These are phyloP conservation scores for Piscicola geometra DNA, from an alignment of 2,888 invertebrate species.

Conservation along the genomic window DNA sequence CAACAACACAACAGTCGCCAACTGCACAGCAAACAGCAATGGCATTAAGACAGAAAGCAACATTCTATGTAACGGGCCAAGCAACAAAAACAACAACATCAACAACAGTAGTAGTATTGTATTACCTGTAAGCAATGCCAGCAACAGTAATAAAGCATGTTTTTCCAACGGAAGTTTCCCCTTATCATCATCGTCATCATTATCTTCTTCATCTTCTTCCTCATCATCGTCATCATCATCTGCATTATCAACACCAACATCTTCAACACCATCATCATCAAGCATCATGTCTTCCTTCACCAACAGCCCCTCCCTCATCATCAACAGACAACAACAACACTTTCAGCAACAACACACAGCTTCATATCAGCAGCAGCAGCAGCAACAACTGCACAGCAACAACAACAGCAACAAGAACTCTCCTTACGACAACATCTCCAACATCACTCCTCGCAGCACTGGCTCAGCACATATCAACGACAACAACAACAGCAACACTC, in stretches of 20 bases:
- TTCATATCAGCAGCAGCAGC: conserved; percentile 12
- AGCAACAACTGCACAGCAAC: conserved; percentile 15
- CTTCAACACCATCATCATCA: conserved; percentile 6
- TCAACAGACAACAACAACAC: conserved; percentile 23
- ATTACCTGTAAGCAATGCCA: background rate
- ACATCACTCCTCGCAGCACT: background rate
- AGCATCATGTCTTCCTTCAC: conserved; percentile 4
- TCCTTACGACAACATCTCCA: background rate
- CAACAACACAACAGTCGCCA: background rate
- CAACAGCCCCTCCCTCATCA: conserved; percentile 23
- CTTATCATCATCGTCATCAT: background rate
- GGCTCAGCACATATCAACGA: background rate
- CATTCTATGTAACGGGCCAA: background rate
- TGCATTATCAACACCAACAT: background rate
- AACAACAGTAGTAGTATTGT: background rate
- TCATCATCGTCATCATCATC: conserved; percentile 5
- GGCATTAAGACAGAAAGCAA: background rate
- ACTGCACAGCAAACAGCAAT: background rate
- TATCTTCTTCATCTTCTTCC: background rate
- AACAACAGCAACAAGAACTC: conserved; percentile 13
- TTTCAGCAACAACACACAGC: conserved; percentile 3
- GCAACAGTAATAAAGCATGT: background rate
- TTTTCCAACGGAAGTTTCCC: background rate
- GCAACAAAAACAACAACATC: conserved; percentile 6
- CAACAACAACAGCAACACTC: background rate